Conservation (phyloP, 2,797 vertebrate species). For the Acridotheres tristis region DNA sequence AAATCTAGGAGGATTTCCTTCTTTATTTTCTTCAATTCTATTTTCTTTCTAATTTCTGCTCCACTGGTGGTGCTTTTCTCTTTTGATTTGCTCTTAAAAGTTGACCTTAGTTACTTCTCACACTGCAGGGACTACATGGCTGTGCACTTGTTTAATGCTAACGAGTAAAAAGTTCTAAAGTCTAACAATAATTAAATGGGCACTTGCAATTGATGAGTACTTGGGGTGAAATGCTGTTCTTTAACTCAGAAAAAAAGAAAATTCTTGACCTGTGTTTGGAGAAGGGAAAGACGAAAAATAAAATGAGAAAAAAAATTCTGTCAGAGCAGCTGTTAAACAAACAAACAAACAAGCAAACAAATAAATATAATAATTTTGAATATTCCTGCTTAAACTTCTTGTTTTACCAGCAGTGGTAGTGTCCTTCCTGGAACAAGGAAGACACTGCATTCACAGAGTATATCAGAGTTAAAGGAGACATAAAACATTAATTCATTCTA, state of each 20-base stretch:
- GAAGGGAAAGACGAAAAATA: not conserved
- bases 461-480: not conserved
- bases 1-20: not conserved
- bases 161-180: not conserved
- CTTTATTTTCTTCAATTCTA: not conserved
- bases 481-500: not conserved
- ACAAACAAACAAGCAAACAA: not conserved
- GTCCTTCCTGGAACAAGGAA: not conserved
- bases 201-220: not conserved
- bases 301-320: not conserved
- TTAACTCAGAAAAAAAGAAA: not conserved
- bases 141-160: not conserved
- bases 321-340: not conserved
- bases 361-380: not conserved
- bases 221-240: not conserved
- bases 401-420: not conserved
- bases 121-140: not conserved
- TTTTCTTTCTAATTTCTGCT: not conserved
- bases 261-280: not conserved
- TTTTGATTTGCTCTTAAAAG: not conserved
- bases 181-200: not conserved
- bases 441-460: not conserved
- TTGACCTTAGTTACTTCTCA: not conserved
- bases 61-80: not conserved
- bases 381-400: not conserved